These are phyloP conservation scores for Hylyphantes graminicola DNA, from an alignment of 1,140 invertebrate genomes.

Conservation along the genomic window DNA sequence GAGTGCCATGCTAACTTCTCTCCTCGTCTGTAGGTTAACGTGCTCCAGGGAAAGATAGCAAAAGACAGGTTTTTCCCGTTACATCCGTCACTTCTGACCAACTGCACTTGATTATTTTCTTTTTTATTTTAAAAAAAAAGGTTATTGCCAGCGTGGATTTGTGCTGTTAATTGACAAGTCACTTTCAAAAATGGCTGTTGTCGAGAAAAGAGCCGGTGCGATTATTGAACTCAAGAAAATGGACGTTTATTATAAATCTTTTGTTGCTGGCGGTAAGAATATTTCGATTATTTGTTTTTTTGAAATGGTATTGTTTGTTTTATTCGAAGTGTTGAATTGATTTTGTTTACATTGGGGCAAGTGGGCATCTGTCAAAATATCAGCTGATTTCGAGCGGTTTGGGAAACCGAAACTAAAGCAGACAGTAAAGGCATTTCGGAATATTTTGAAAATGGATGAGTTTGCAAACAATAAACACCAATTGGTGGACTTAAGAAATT, in stretches of 20 bases:
- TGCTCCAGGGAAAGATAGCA: slow-evolving; percentile 6
- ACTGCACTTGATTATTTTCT: background rate
- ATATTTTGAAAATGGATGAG: too few relatives aligned
- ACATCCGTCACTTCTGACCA: background rate
- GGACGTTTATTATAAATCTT: slow-evolving; percentile 47
- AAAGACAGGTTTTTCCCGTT: slow-evolving; percentile 49
- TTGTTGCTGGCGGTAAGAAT: slow-evolving; percentile 39
- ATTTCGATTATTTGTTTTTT: background rate
- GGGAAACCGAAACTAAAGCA: too few relatives aligned
- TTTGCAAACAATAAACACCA: too few relatives aligned
- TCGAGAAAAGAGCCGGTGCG: slow-evolving; percentile 2
- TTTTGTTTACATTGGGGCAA: too few relatives aligned
- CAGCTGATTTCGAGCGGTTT: too few relatives aligned
- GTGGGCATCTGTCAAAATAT: too few relatives aligned
- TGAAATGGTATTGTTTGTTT: too few relatives aligned
- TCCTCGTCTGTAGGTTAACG: background rate
- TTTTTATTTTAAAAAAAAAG: background rate
- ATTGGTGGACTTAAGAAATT: too few relatives aligned
- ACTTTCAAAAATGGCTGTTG: slow-evolving; percentile 17
- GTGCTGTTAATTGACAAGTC: background rate
- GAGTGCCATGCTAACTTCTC: background rate
- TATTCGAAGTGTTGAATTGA: too few relatives aligned
- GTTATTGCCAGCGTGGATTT: slow-evolving; percentile 13
- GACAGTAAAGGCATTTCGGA: too few relatives aligned
- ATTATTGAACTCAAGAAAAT: slow-evolving; percentile 9